These are phyloP conservation scores for Catalaphyllia jardinei DNA, from an alignment of 64 coral and sea anemone species.

Conservation along the genomic window DNA sequence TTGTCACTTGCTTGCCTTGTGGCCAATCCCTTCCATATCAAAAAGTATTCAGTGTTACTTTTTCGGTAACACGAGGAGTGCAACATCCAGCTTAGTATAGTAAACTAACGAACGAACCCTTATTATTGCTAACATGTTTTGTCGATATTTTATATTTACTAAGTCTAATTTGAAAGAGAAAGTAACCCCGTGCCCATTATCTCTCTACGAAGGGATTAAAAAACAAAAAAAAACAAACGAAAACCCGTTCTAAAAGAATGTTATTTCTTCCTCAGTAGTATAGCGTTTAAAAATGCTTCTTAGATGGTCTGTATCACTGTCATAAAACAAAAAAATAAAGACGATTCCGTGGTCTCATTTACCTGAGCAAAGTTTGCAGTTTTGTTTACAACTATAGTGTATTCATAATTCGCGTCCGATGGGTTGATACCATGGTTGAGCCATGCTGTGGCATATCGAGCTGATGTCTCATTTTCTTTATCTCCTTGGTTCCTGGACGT, in stretches of 20 bases:
- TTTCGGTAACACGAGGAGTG: not conserved
- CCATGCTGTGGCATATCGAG: slow-evolving; percentile 41
- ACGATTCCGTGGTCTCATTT: not conserved
- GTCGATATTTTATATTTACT: too few relatives aligned
- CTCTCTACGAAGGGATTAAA: too few relatives aligned
- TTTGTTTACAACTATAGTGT: not conserved
- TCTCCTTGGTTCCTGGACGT: slow-evolving; percentile 4
- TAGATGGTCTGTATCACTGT: not conserved
- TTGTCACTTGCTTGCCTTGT: not conserved
- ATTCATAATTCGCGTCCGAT: slow-evolving; percentile 10
- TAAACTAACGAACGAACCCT: too few relatives aligned
- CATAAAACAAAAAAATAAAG: not conserved
- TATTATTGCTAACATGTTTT: too few relatives aligned
- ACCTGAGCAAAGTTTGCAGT: not conserved
- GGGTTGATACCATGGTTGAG: not conserved
- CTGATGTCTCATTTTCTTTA: not conserved
- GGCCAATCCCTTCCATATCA: not conserved
- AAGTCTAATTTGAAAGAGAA: too few relatives aligned
- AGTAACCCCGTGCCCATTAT: too few relatives aligned
- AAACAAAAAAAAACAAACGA: too few relatives aligned
- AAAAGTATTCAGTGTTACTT: not conserved
- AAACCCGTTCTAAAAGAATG: too few relatives aligned
- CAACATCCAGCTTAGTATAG: too few relatives aligned
- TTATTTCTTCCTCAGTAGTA: too few relatives aligned
- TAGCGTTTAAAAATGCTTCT: not conserved